Percentiles rank a stretch among this genome's conserved stretches.
phyloP scores from a whole-genome alignment of 2,888 invertebrate genomes.

The Cancer borealis region DNA sequence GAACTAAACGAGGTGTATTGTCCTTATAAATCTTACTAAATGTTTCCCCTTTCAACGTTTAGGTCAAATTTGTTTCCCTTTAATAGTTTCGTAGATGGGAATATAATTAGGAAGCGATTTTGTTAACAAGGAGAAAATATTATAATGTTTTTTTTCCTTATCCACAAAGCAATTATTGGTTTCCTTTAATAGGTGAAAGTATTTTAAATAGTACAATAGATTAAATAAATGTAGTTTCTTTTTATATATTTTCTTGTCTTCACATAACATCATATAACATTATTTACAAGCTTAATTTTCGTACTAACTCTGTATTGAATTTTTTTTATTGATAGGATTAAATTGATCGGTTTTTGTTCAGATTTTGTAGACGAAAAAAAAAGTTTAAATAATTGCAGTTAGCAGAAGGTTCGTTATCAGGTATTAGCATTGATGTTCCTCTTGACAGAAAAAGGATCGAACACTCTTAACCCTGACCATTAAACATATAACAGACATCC shows the following conservation, averaged over 20 bases:
- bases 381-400: not conserved
- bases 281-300: not conserved
- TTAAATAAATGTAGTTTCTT: not conserved
- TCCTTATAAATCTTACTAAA: too few species aligned
- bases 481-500: not conserved
- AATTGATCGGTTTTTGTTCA: not conserved
- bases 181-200: too few species aligned
- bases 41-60: too few species aligned
- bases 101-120: too few species aligned
- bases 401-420: not conserved
- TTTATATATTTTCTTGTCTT: not conserved
- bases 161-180: too few species aligned
- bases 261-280: not conserved
- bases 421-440: not conserved
- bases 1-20: too few species aligned
- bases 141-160: too few species aligned
- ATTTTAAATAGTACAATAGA: too few species aligned
- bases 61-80: too few species aligned
- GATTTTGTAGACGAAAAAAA: not conserved
- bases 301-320: not conserved
- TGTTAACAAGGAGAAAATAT: too few species aligned
- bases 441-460: not conserved
- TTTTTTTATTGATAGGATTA: not conserved
- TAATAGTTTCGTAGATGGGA: too few species aligned
- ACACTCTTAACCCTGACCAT: not conserved